Conservation (phyloP, 2,113 vertebrate genomes). For the Psettodes erumei region DNA sequence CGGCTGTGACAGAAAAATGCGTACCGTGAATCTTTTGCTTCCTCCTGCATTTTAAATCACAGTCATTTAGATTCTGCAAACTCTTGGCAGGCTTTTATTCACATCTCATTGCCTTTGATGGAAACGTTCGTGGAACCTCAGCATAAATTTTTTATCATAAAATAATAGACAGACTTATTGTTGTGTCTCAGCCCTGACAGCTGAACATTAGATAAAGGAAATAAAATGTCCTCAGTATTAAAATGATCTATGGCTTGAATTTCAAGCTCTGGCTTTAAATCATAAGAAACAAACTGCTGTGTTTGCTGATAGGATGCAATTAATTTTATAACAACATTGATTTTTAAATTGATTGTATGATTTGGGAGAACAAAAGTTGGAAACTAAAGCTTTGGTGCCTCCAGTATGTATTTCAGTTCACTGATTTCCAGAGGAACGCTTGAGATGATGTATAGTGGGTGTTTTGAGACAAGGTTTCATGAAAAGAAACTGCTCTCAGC, state of each 20-base stretch:
- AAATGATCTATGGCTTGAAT: slow-evolving; percentile 28
- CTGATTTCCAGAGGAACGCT: slow-evolving; percentile 11
- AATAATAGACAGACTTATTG: slow-evolving; percentile 26
- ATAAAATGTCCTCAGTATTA: slow-evolving; percentile 22
- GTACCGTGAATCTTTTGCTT: neutral
- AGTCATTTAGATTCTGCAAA: slow-evolving; percentile 31
- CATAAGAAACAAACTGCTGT: slow-evolving; percentile 1
- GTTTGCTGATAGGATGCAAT: neutral
- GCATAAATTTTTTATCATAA: slow-evolving; percentile 47
- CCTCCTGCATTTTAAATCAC: slow-evolving; percentile 35
- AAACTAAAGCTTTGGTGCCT: neutral
- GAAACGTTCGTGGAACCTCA: slow-evolving; percentile 10
- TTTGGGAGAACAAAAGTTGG: neutral
- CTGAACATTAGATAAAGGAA: slow-evolving; percentile 28
- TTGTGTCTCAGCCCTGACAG: neutral
- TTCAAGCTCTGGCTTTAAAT: slow-evolving; percentile 14
- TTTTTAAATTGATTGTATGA: neutral
- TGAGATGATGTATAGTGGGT: neutral
- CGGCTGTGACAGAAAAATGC: neutral
- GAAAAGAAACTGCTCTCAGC: neutral
- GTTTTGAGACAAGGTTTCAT: neutral
- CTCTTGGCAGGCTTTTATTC: slow-evolving; percentile 36
- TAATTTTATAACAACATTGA: neutral
- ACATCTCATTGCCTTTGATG: slow-evolving; percentile 38
- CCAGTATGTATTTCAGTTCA: neutral